phyloP scores from a whole-genome alignment of 1,140 invertebrate genomes.

The Copidosoma floridanum region DNA sequence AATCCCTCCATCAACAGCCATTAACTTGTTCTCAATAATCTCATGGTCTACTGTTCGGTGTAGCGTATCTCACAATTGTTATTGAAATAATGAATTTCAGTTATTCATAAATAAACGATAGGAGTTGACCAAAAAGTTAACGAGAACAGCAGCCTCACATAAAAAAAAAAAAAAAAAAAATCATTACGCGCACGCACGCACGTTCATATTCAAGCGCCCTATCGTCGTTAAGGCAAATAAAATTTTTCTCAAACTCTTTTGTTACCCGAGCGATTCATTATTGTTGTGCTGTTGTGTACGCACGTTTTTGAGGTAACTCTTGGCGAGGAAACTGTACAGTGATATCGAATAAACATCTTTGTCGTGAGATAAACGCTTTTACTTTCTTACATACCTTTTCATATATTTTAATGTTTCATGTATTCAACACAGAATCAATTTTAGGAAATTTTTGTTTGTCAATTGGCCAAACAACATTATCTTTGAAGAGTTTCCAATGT shows the following conservation, averaged over 20 bases:
- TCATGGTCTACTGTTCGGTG: conserved; percentile 49
- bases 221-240: conserved; percentile 26
- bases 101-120: conserved; percentile 35
- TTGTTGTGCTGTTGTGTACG: conserved; percentile 51
- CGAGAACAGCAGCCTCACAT: conserved; percentile 32
- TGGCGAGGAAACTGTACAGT: conserved; percentile 54
- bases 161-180: conserved; percentile 16
- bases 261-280: conserved; percentile 46
- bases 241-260: conserved; percentile 37
- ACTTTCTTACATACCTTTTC: conserved; percentile 17
- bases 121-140: conserved; percentile 24
- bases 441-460: no score
- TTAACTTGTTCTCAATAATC: conserved; percentile 42
- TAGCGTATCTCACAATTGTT: conserved; percentile 48
- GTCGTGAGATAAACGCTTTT: conserved; percentile 43
- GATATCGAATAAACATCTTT: conserved; percentile 55
- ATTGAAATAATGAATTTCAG: conserved; percentile 41
- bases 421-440: no score
- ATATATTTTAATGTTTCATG: conserved; percentile 10
- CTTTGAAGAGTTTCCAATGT: background rate
- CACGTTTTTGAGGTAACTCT: conserved; percentile 50
- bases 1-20: conserved; percentile 25
- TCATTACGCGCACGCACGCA: conserved; percentile 35
- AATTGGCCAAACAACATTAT: no score
- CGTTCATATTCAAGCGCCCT: conserved; percentile 35